Percentiles rank a stretch among this genome's conserved stretches.
These are phyloP conservation scores for Plagiodera versicolora DNA, from an alignment of 2,888 invertebrate species.

Conservation along the genomic window DNA sequence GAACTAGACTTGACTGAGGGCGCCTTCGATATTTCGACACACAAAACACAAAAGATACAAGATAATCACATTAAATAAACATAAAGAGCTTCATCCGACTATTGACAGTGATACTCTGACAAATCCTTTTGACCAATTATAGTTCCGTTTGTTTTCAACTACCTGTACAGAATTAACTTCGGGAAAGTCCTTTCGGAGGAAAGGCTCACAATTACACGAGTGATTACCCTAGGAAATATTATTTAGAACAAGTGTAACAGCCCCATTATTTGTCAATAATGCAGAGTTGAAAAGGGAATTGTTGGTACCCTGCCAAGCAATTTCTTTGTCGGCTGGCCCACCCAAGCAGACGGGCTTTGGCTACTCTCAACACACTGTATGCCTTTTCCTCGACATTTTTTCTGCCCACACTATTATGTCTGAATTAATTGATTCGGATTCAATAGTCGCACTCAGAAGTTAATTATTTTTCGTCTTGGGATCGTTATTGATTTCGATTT, in stretches of 20 bases:
- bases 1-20: not conserved
- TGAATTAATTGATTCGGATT: conserved; percentile 21
- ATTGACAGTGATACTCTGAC: conserved; percentile 19
- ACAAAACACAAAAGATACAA: conserved; percentile 11
- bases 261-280: conserved; percentile 48
- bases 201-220: conserved; percentile 47
- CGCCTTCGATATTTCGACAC: not conserved
- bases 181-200: conserved; percentile 32
- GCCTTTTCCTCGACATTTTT: conserved; percentile 24
- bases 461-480: conserved; percentile 18
- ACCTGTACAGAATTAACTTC: conserved; percentile 41
- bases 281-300: conserved; percentile 42
- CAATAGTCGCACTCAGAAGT: conserved; percentile 14
- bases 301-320: conserved; percentile 48
- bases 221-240: conserved; percentile 46
- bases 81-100: conserved; percentile 21
- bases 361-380: conserved; percentile 26
- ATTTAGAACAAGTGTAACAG: conserved; percentile 50
- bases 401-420: conserved; percentile 13
- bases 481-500: not conserved
- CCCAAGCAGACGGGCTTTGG: conserved; percentile 41
- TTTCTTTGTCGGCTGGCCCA: conserved; percentile 51
- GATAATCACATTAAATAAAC: conserved; percentile 27
- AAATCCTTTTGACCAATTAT: conserved; percentile 30
- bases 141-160: conserved; percentile 36